phyloP scores from a whole-genome alignment of 2,888 invertebrate genomes.

The Gymnoscelis rufifasciata region DNA sequence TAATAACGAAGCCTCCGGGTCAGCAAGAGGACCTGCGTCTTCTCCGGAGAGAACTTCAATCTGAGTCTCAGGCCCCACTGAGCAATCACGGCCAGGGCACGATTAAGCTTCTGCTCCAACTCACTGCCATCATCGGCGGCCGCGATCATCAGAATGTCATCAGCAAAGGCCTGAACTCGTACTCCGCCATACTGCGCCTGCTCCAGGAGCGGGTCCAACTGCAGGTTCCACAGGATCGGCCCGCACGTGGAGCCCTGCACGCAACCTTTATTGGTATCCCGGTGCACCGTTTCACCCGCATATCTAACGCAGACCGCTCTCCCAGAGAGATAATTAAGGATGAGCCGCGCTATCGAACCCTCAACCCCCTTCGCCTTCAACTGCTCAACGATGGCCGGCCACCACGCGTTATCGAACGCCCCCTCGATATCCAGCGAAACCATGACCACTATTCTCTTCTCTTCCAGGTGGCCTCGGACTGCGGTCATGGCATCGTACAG shows the following conservation, averaged over 20 bases:
- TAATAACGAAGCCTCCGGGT: too few species aligned
- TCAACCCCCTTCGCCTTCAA: not conserved
- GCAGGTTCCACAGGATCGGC: not conserved
- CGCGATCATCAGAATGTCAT: not conserved
- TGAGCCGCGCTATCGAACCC: not conserved
- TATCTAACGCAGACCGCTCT: not conserved
- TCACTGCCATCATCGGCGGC: too few species aligned
- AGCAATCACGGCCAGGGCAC: too few species aligned
- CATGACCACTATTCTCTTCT: not conserved
- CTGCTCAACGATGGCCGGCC: not conserved
- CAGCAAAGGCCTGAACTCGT: not conserved
- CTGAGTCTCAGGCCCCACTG: too few species aligned
- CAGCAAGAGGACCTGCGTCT: too few species aligned
- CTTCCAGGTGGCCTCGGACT: not conserved
- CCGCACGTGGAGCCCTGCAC: not conserved
- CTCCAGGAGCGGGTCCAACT: not conserved
- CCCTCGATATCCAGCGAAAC: not conserved
- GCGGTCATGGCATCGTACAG: not conserved
- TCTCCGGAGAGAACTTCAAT: too few species aligned
- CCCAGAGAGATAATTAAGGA: not conserved
- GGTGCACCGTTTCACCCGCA: not conserved
- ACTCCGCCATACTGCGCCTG: not conserved
- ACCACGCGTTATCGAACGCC: not conserved
- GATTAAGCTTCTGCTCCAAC: too few species aligned
- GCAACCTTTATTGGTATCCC: not conserved